Base-by-base conservation (phyloP, 2,797 vertebrate genomes). In the Sebastes trivittatus region DNA sequence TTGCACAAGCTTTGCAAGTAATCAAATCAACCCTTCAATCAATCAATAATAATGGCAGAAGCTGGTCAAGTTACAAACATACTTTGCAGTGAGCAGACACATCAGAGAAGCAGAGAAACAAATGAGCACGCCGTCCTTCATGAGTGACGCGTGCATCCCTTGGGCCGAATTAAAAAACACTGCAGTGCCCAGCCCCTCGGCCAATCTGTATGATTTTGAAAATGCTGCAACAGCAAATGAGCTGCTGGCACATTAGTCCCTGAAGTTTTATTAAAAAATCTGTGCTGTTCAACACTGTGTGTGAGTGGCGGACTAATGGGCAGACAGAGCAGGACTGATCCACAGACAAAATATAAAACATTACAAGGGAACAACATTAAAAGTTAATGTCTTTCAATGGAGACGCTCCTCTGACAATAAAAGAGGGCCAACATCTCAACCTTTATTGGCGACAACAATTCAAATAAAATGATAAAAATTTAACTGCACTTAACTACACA, bases 191-290 rank as follows among this genome's bases (percentile, higher is more conserved):
- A 62, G 38, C n/a, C 67, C n/a, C 23, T 46, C 36, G 61, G 78
- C 49, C 32, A 49, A 34, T 71, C 55, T 25, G 46, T 16, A 22
- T 11, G 6, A 64, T 20, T 62, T 4, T 30, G 18, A 58, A 68
- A 64, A 52, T 75, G 72, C 72, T 67, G 18, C 10, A 66, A 34
- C 58, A 69, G 32, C 58, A 81, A 74, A 82, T n/a, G 30, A 55
- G 11, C 59, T 38, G 80, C 59, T 32, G 80, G 38, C 32, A 58
- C 64, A 29, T 38, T 58, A 23, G 22, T 73, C 75, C 65, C 65
- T 74, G 9, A 79, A 42, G 76, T 75, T 74, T 72, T 30, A 81
- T 74, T 66, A 74, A 76, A 86, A 54, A 72, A 36, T 49, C 13
- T n/a, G 7, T 0, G 27, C 64, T 70, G 66, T 67, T 83, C 30